Conservation (phyloP, 2,888 invertebrate species). For the Selenia dentaria region DNA sequence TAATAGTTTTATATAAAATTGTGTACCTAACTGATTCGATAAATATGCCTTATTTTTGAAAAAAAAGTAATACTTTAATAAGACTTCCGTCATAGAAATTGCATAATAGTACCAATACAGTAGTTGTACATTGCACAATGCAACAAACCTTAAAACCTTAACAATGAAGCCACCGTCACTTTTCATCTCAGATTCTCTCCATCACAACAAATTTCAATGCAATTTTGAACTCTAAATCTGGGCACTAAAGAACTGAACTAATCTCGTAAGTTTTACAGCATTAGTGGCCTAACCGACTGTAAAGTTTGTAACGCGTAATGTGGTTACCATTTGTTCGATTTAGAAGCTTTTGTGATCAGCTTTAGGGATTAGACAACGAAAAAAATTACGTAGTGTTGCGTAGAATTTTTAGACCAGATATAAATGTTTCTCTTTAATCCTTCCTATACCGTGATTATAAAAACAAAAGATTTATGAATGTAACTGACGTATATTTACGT, state of each 20-base stretch:
- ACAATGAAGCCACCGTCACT: conserved; percentile 29
- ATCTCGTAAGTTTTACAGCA: conserved; percentile 38
- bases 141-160: conserved; percentile 30
- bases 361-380: conserved; percentile 15
- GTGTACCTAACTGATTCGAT: too few species aligned
- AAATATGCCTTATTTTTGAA: too few species aligned
- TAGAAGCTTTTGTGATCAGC: conserved; percentile 14
- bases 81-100: neutral
- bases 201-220: conserved; percentile 3
- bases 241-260: conserved; percentile 27
- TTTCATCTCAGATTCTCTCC: conserved; percentile 33
- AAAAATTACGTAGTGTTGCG: too few species aligned
- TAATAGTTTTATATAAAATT: too few species aligned
- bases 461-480: too few species aligned
- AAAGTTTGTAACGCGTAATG: conserved; percentile 38
- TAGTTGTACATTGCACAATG: conserved; percentile 35
- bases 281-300: conserved; percentile 42
- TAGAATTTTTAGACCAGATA: too few species aligned
- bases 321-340: conserved; percentile 33
- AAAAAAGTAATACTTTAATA: too few species aligned
- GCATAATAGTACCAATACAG: conserved; percentile 16
- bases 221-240: conserved; percentile 24
- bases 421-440: too few species aligned
- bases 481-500: too few species aligned
- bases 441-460: too few species aligned